These are phyloP conservation scores for Sebastolobus alascanus DNA, from an alignment of 2,797 vertebrate genomes.

Conservation along the genomic window DNA sequence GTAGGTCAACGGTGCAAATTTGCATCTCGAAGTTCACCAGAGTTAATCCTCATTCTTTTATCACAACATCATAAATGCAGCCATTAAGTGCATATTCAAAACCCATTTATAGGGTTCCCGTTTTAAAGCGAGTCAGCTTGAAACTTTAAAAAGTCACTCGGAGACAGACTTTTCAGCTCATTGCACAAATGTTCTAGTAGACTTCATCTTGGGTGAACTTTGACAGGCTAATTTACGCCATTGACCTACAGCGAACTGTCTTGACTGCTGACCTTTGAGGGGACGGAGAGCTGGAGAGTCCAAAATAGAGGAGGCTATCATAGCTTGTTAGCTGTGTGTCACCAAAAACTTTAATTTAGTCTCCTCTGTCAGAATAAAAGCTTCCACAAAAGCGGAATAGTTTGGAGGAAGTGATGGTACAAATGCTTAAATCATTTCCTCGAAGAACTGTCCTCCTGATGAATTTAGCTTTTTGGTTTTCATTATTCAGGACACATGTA, in stretches of 20 bases:
- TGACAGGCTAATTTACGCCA: too few species aligned
- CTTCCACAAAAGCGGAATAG: neutral
- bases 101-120: neutral
- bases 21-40: neutral
- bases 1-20: neutral
- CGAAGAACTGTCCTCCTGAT: neutral
- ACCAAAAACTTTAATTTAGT: neutral
- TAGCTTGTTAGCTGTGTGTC: neutral
- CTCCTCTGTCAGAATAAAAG: neutral
- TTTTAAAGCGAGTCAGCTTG: neutral
- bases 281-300: too few species aligned
- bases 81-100: neutral
- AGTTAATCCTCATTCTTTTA: neutral
- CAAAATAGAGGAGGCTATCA: neutral
- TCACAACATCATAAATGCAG: neutral
- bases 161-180: too few species aligned
- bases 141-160: too few species aligned
- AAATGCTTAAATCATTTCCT: neutral
- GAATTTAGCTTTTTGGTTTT: neutral
- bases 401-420: neutral
- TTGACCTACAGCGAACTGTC: too few species aligned
- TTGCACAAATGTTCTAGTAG: too few species aligned
- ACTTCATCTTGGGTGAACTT: too few species aligned
- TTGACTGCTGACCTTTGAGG: too few species aligned
- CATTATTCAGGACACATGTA: neutral